Conservation (phyloP, 2,113 vertebrate species). For the Apistogramma diplotaenia region DNA sequence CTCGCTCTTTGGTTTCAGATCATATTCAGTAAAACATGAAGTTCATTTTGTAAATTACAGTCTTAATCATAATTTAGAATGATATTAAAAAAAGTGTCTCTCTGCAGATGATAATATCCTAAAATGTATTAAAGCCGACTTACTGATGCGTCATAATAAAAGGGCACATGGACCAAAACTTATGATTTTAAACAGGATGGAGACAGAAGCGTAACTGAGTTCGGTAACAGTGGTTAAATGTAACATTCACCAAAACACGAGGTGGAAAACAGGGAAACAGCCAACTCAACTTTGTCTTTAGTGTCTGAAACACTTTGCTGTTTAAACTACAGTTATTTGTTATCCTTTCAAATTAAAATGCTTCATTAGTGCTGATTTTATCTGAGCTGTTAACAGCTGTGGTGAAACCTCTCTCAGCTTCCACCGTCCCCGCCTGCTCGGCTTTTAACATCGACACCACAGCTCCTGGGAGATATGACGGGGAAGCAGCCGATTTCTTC, state of each 20-base stretch:
- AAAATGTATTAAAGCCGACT: neutral
- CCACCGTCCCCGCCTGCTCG: slow-evolving; percentile 16
- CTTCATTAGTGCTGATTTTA: neutral
- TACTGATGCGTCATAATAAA: neutral
- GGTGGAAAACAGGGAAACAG: neutral
- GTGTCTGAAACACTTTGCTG: neutral
- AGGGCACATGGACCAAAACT: neutral
- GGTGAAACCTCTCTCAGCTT: neutral
- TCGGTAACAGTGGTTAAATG: too few species aligned
- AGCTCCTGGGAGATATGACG: neutral
- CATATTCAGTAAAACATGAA: neutral
- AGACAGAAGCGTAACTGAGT: too few species aligned
- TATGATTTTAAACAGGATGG: too few species aligned
- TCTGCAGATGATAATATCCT: neutral
- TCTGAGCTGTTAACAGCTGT: neutral
- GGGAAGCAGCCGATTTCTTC: slow-evolving; percentile 51
- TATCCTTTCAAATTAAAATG: neutral
- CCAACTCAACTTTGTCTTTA: neutral
- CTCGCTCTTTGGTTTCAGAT: neutral
- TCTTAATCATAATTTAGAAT: neutral
- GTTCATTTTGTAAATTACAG: neutral
- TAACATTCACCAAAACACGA: too few species aligned
- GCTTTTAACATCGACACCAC: slow-evolving; percentile 61
- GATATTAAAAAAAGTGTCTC: too few species aligned
- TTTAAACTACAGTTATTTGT: neutral